Percentiles rank a stretch among this genome's conserved stretches.
phyloP scores from a whole-genome alignment of 2,888 invertebrate genomes.

The Pyrgus malvae region DNA sequence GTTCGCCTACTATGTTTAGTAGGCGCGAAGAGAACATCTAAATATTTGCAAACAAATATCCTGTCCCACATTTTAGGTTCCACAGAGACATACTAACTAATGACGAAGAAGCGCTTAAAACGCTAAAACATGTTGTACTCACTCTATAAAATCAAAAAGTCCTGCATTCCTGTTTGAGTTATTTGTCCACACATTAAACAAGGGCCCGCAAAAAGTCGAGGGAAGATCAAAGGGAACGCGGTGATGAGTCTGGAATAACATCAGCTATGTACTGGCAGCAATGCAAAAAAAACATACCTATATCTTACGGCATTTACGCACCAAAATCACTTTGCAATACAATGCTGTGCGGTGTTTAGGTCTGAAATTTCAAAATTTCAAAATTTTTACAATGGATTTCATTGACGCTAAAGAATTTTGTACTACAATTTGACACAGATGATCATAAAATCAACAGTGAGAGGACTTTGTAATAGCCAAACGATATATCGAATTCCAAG shows the following conservation, averaged over 20 bases:
- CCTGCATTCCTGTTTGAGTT: constrained; percentile 69
- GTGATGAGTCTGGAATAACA: constrained; percentile 67
- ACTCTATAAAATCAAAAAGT: constrained; percentile 72
- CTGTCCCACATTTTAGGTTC: background rate
- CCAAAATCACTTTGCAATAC: constrained; percentile 37
- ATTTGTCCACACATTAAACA: constrained; percentile 79
- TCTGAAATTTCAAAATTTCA: too few species aligned
- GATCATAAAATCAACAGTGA: too few species aligned
- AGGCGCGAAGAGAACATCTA: too few species aligned
- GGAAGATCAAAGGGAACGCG: constrained; percentile 72
- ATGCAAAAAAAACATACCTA: constrained; percentile 37
- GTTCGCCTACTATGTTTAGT: too few species aligned
- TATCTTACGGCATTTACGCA: constrained; percentile 36
- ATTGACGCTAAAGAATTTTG: too few species aligned
- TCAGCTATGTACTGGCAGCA: constrained; percentile 50
- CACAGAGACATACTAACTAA: constrained; percentile 62
- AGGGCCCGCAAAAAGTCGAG: constrained; percentile 73
- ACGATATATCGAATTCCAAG: too few species aligned
- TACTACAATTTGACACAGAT: too few species aligned
- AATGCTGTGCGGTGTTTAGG: constrained; percentile 31
- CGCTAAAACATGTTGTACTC: constrained; percentile 53
- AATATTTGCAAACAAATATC: background rate
- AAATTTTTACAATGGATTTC: too few species aligned
- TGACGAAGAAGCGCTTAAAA: constrained; percentile 69
- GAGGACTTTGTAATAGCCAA: too few species aligned